Evolutionary conservation across 2,888 invertebrate species (phyloP), one percentile per base, ranked within the genome.

Genomic region (Macaria liturata): DNA sequence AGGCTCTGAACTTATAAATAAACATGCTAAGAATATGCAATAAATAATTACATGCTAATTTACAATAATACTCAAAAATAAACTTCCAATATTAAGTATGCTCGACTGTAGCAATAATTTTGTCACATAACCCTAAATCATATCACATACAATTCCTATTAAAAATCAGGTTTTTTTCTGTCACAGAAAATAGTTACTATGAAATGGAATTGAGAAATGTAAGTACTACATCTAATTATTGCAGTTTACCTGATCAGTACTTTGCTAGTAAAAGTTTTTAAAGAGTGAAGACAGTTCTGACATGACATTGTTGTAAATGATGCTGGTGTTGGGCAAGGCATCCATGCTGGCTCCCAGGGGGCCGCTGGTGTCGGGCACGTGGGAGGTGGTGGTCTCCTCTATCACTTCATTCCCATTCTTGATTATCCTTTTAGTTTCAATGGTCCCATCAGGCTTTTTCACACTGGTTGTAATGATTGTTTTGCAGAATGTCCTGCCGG

Each of bases 401-500:
- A 88, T 73, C 3, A 88, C 79, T 48, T 86, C 86, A 68, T 88
- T 78, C 1, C 90, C 88, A 69, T 81, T 86, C 73, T 90, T 90
- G 4, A 91, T 75, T 64, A 91, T 90, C 54, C 82, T 80, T 45
- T 78, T 78, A 6, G 90, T 91, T 67, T 91, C 91, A 50, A 86
- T 66, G 0, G 86, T 76, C 8, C 91, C 91, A 64, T 91, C 91
- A 0, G 91, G 74, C 65, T 89, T 90, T 9, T 79, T 89, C 4
- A 90, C 69, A 65, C 86, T 89, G 4, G 89, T 89, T 49, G 91
- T 91, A 47, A 91, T 91, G 6, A 91, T 80, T 9, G 91, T 91
- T 71, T 86, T 75, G 62, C 87, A 89, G 67, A 86, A 91, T 40
- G 87, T 83, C 46, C 75, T 76, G 5, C 84, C 83, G 3, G 88